Percentiles rank a stretch among this genome's conserved stretches.
Evolutionary conservation across 53 echinoderm and acorn worm genomes (phyloP).

Genomic region (Holothuria scabra): DNA sequence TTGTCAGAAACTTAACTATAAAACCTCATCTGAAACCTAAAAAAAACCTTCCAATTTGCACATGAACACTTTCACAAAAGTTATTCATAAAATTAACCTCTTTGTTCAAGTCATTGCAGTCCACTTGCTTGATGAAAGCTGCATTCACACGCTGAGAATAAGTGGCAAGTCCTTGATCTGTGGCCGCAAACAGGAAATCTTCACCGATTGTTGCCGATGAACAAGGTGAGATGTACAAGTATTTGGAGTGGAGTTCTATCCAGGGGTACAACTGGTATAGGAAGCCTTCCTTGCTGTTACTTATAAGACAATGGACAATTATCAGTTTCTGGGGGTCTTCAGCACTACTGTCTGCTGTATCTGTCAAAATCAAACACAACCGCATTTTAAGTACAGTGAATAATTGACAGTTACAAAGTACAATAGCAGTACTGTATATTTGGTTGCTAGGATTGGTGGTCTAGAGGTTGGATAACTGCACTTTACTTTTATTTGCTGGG

Average conservation of each 20-base stretch:
- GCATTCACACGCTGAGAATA: conserved; percentile 74
- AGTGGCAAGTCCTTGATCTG: conserved; percentile 80
- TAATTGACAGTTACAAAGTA: no score
- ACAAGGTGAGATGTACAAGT: conserved; percentile 73
- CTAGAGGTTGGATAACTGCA: no score
- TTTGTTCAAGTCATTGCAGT: conserved; percentile 51
- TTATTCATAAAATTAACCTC: conserved; percentile 50
- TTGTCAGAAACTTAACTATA: no score
- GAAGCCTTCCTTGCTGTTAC: conserved; percentile 59
- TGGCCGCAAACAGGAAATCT: conserved; percentile 69
- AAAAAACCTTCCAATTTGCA: background rate
- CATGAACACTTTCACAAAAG: background rate
- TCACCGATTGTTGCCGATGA: conserved; percentile 42
- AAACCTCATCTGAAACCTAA: no score
- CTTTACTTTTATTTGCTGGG: no score
- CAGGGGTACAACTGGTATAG: conserved; percentile 68
- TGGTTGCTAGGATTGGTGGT: no score
- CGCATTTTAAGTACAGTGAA: no score
- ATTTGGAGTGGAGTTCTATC: conserved; percentile 55
- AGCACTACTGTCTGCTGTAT: background rate
- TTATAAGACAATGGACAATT: conserved; percentile 69
- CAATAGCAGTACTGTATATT: no score
- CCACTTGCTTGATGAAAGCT: conserved; percentile 68
- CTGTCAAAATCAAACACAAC: background rate
- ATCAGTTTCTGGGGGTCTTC: background rate